phyloP scores from a whole-genome alignment of 2,113 vertebrate genomes.

The Corythornis vintsioides region DNA sequence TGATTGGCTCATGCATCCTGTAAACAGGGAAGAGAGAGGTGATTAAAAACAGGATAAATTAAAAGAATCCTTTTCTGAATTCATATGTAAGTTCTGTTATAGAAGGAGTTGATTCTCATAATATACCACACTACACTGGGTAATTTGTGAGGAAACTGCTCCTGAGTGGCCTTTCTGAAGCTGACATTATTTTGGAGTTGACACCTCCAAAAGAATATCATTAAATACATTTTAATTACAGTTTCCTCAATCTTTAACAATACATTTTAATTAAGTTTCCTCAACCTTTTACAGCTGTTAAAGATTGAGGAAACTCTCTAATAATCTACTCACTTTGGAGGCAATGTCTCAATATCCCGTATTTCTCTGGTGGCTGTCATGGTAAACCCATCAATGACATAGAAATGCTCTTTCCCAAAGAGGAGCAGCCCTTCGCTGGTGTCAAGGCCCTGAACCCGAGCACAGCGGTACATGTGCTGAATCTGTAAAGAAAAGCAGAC shows the following conservation, averaged over 20 bases:
- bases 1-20: conserved; percentile 96
- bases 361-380: conserved; percentile 97
- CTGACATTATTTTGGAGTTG: neutral
- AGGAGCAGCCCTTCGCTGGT: conserved; percentile 96
- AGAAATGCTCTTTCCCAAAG: conserved; percentile 98
- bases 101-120: neutral
- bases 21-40: neutral
- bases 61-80: neutral
- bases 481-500: conserved; percentile 78
- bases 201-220: neutral
- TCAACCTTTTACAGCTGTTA: neutral
- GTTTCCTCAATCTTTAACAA: too few species aligned
- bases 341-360: conserved; percentile 94
- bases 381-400: conserved; percentile 98
- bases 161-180: neutral
- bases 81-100: neutral
- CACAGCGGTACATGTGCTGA: conserved; percentile 98
- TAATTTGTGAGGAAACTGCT: neutral
- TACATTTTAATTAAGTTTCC: too few species aligned
- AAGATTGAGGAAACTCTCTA: neutral
- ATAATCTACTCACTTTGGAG: conserved; percentile 85
- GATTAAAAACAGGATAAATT: neutral
- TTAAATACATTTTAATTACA: neutral
- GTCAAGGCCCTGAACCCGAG: conserved; percentile 95
- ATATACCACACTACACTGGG: neutral